A percentile compares a stretch with the other conserved stretches of the same genome.
Evolutionary conservation across 2,888 invertebrate species (phyloP).

Genomic region (Amiota communis): DNA sequence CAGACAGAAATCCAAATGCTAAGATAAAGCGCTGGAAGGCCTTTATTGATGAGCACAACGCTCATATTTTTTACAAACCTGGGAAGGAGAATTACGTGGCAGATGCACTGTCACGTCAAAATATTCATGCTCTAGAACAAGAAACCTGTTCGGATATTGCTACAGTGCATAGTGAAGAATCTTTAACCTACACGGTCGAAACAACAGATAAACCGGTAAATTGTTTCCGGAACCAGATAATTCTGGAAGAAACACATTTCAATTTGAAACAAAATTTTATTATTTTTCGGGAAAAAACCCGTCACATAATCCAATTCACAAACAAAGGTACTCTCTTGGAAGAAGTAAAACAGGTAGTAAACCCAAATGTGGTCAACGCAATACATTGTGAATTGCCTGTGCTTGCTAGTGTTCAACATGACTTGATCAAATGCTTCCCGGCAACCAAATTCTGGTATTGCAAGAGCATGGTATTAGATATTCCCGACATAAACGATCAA

Average conservation of each 20-base stretch:
- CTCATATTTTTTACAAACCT: no score
- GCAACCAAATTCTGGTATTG: neutral
- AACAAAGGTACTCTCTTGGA: neutral
- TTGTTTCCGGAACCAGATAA: neutral
- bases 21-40: no score
- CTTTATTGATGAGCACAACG: no score
- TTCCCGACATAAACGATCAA: constrained; percentile 5
- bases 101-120: no score
- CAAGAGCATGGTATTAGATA: neutral
- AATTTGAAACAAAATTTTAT: neutral
- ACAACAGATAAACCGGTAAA: neutral
- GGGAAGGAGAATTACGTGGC: no score
- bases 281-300: neutral
- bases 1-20: no score
- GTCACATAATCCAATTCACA: neutral
- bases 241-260: neutral
- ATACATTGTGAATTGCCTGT: neutral
- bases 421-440: neutral
- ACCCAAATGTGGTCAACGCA: neutral
- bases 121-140: no score
- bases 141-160: no score
- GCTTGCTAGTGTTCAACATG: neutral
- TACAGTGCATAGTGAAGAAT: no score
- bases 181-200: no score
- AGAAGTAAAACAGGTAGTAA: neutral